Evolutionary conservation across 2,888 invertebrate genomes (phyloP).

Genomic region (Muscina levida): DNA sequence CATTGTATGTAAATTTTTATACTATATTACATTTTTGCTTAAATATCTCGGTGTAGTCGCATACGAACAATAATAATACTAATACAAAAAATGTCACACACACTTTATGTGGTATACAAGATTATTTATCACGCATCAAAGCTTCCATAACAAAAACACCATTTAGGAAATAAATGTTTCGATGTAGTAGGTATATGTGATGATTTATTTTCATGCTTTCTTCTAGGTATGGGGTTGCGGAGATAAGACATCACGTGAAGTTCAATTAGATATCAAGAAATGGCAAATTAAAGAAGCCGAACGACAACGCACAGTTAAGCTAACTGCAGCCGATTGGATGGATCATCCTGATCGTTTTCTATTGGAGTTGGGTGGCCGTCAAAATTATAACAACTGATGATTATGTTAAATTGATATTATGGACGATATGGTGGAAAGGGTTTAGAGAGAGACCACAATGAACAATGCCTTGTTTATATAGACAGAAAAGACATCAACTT

Average conservation of each 20-base stretch:
- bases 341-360: conserved; percentile 97
- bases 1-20: conserved; percentile 37
- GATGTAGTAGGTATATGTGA: neutral
- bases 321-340: conserved; percentile 95
- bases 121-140: conserved; percentile 59
- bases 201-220: conserved; percentile 40
- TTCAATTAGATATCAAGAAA: conserved; percentile 92
- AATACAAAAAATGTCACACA: conserved; percentile 7
- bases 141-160: conserved; percentile 63
- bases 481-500: conserved; percentile 60
- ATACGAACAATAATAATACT: conserved; percentile 47
- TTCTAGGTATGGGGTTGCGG: conserved; percentile 92
- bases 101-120: conserved; percentile 30
- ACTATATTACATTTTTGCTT: conserved; percentile 46
- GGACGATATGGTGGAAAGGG: conserved; percentile 55
- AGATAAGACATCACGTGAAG: conserved; percentile 87
- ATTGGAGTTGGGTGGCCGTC: conserved; percentile 91
- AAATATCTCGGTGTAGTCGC: conserved; percentile 49
- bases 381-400: conserved; percentile 86
- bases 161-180: conserved; percentile 19
- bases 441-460: too few species aligned
- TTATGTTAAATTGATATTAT: conserved; percentile 2
- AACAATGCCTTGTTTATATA: conserved; percentile 67
- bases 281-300: conserved; percentile 96
- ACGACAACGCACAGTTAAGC: conserved; percentile 90